Base-by-base conservation (phyloP, 1,140 invertebrate species). In the Listronotus oregonensis region DNA sequence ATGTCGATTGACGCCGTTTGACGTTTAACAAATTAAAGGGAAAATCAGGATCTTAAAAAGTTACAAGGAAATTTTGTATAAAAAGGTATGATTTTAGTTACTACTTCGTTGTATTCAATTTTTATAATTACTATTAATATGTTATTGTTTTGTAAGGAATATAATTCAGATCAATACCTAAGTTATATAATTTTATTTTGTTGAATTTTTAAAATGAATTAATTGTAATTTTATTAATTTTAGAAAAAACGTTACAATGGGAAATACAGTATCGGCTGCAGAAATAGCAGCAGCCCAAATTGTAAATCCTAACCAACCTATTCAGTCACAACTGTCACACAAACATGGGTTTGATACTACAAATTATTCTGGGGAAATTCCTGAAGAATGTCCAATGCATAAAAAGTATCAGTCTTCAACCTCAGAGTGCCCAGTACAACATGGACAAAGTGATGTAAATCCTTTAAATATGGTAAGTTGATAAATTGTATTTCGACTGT, bases 321-420 rank as follows among this genome's bases (percentile, higher is more conserved):
- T 51, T 0, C 8, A 59, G n/a, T 37, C 46, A 42, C 49, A 64
- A 5, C 10, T 21, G 37, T 58, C 32, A 10, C 70, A 61, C 14
- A 43, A 67, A 37, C 49, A 62, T 21, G 17, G 12, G 12, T 32
- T 21, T 14, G 9, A 63, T 12, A 27, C 31, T 15, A 18, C 47
- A 56, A 65, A 72, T 66, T 71, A 75, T 59, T 40, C 78, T 70
- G 76, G 74, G 27, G 65, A 84, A 76, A 79, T 85, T 73, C 88
- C 89, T 40, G 83, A 87, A 31, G 89, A 90, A 82, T 91, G 89
- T 77, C 89, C 90, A 7, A 90, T 91, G 87, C 89, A 91, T 72
- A 84, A 86, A 62, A 85, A 81, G 60, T 39, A 63, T 67, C 71
- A 77, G 62, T 61, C 66, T 61, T 63, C 68, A 60, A 68, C 70